Conservation (phyloP, 2,113 vertebrate species). For the Porphyrio hochstetteri region DNA sequence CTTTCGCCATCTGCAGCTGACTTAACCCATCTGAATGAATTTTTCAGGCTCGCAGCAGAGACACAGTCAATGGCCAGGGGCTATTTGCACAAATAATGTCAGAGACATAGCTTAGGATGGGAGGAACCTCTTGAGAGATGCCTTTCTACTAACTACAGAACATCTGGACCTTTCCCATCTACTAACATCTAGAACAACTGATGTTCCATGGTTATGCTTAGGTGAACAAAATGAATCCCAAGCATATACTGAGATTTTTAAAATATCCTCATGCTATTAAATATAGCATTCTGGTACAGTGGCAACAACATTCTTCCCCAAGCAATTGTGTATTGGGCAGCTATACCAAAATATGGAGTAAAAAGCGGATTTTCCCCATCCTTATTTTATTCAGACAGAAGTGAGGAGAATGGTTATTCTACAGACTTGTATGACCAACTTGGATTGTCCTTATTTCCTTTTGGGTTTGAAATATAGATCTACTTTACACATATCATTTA, state of each 20-base stretch:
- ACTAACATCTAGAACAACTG: neutral
- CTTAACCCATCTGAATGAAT: neutral
- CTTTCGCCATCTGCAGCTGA: slow-evolving; percentile 6
- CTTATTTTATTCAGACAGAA: neutral
- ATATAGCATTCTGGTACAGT: neutral
- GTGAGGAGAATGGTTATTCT: neutral
- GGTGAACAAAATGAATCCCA: neutral
- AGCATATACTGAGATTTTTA: neutral
- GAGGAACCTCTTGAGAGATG: neutral
- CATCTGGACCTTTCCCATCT: no score
- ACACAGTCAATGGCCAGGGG: neutral
- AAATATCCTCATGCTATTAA: neutral
- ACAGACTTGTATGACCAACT: neutral
- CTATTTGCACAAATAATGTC: neutral
- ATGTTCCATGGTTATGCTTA: neutral
- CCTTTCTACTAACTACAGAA: neutral
- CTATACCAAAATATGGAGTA: neutral
- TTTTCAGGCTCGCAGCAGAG: neutral
- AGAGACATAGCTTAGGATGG: neutral
- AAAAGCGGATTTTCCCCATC: neutral
- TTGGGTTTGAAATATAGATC: neutral
- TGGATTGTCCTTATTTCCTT: neutral
- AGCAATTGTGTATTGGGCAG: neutral
- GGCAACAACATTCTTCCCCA: neutral
- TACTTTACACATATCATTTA: neutral